Base-by-base conservation (phyloP, 2,113 vertebrate species). In the Hiodon alosoides region DNA sequence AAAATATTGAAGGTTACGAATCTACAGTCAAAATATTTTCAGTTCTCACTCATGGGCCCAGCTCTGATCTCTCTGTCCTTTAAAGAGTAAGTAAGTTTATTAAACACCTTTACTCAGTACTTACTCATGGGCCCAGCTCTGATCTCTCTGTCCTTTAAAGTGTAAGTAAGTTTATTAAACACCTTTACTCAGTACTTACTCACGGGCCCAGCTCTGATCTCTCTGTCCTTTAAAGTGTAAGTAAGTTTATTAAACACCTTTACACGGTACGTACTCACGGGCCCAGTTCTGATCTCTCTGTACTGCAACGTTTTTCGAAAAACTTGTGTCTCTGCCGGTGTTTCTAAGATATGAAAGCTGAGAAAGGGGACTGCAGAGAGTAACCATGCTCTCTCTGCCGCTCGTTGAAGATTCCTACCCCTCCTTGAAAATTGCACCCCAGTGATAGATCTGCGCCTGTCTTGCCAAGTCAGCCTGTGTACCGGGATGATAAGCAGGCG, bases 371-470 rank as follows among this genome's bases (percentile, higher is more conserved):
- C 31, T 0, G 2, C 31, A 54, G 48, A 73, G 65, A 66, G 48
- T 46, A 65, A n/a, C 50, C 50, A 8, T 51, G 54, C 1, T 1
- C 46, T 46, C 55, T 16, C 16, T 58, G 47, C 46, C 47, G 51
- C 4, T 48, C 53, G 7, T 4, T 55, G 68, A 59, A 70, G 62
- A 60, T 64, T 71, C 69, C 67, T 61, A 74, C 50, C 66, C 31
- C 46, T 52, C 76, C 17, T 75, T 60, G 54, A 59, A 70, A 66
- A 59, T 76, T 73, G 71, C 79, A 75, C 70, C 64, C 53, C 76
- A 80, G 76, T 73, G 81, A 77, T 79, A 79, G 74, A 66, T 67
- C n/a, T 6, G 51, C 7, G 60, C 51, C 72, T 61, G 9, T 75
- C 31, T 48, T 72, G 75, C 77, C 75, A 80, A 75, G 16, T 80